These are phyloP conservation scores for Stichopus horrens DNA, from an alignment of 53 echinoderm and acorn worm genomes.

Conservation along the genomic window DNA sequence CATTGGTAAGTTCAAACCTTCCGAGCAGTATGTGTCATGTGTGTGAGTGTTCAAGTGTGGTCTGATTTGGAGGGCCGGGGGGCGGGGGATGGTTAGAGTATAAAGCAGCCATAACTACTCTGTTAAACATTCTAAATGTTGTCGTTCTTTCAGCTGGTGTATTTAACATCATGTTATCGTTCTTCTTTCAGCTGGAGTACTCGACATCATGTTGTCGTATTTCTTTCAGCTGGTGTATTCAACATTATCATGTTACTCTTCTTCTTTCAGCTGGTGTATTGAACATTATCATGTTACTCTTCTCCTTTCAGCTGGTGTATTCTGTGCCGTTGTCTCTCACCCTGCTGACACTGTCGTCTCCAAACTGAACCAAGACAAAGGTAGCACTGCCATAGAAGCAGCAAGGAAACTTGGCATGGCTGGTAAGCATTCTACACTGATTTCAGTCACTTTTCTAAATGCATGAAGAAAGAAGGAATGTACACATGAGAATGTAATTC, in stretches of 20 bases:
- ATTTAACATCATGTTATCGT: not conserved
- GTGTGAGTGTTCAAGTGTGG: too few relatives aligned
- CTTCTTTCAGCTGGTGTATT: conserved; percentile 84
- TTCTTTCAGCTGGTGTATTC: not conserved
- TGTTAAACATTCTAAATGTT: not conserved
- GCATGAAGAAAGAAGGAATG: too few relatives aligned
- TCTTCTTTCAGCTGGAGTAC: conserved; percentile 78
- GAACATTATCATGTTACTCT: not conserved
- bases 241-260: not conserved
- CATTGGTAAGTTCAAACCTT: too few relatives aligned
- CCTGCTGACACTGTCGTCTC: conserved; percentile 98
- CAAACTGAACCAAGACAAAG: conserved; percentile 82
- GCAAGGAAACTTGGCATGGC: conserved; percentile 90
- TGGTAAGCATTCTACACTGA: conserved; percentile 47
- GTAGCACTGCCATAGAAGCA: conserved; percentile 82
- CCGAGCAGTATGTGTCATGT: too few relatives aligned
- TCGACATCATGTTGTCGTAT: not conserved
- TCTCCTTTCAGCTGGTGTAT: conserved; percentile 81
- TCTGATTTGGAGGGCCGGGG: too few relatives aligned
- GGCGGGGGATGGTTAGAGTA: too few relatives aligned
- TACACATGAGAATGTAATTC: too few relatives aligned
- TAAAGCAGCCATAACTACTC: too few relatives aligned
- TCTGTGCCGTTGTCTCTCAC: conserved; percentile 93
- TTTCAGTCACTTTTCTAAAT: too few relatives aligned
- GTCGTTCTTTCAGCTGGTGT: not conserved